Base-by-base conservation (phyloP, 2,797 vertebrate genomes). In the Nannoperca australis region DNA sequence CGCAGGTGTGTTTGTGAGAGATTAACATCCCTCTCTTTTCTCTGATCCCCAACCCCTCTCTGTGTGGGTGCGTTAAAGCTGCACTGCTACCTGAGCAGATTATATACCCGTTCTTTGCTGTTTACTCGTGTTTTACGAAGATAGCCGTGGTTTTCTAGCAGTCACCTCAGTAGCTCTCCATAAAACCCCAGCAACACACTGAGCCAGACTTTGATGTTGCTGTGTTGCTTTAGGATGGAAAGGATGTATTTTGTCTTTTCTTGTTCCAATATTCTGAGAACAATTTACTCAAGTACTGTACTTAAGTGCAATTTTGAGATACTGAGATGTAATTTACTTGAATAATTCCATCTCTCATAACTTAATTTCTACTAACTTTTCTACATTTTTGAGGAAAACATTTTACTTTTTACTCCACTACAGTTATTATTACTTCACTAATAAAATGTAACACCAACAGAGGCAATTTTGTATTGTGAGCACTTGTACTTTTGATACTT, bases 1-100 rank as follows among this genome's bases (percentile, higher is more conserved):
- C 61, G 73, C 74, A 82, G 78, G 85, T 86, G 78, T 87, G 78
- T 83, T 88, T 89, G 58, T 54, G 73, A 44, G 75, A 88, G 79
- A 88, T 86, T 85, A 89, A 64, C 73, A 81, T 72, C 74, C 74
- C 63, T 82, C 67, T 78, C 56, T 70, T 63, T 71, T 30, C 82
- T 82, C 61, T 84, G 65, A 80, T 79, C 73, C 60, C 49, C 62
- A 49, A 20, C 49, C 64, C 59, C 49, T 59, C 2, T 34, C 5
- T 63, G 20, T 13, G 24, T 42, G 18, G 42, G 71, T 22, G n/a
- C 71, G 74, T 78, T 69, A 63, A 83, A 81, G 81, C 74, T 75
- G 63, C 86, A 71, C 56, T 68, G 70, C 76, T 79, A 77, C 78
- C 74, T 78, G 81, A 86, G 77, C 55, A 84, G 80, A 82, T 85